Evolutionary conservation across 2,888 invertebrate species (phyloP), one percentile per base, ranked within the genome.

Genomic region (Selenia dentaria): DNA sequence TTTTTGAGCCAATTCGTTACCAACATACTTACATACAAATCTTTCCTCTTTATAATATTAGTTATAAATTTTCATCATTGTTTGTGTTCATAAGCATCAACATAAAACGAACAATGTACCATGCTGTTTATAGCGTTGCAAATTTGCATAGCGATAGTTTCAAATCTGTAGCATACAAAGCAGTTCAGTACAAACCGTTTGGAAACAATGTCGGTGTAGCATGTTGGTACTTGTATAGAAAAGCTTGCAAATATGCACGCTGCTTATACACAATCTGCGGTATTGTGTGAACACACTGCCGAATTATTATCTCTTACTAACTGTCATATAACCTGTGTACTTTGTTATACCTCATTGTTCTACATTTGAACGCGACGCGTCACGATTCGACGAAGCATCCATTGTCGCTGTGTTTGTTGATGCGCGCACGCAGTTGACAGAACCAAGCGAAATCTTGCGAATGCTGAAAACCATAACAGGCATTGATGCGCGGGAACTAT

Each of bases 361-460:
- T 76, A 82, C 82, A 83, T 86, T 81, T 79, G 85, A 79, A 77
- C 64, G 64, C 62, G 55, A 20, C 62, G 66, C 83, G 85, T 85
- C 85, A 80, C 74, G 72, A 62, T 88, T 87, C 89, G 71, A 54
- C 74, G 85, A 86, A 88, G 74, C 73, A 65, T 70, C 87, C 85
- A 90, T 89, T 90, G 89, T 90, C 75, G 80, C 71, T 50, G 45
- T 84, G 83, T 86, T 89, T 89, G 88, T 89, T 90, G 83, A 51
- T 54, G 57, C 39, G 47, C 34, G 43, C 36, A 18, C 45, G 47
- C 51, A 42, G 45, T 56, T 51, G 52, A 48, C 54, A 46, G 51
- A 81, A 79, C 73, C 77, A 71, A 65, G 73, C 74, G 64, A 79
- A 83, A 86, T 86, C 85, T 85, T 77, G 81, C 76, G 72, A 84